Evolutionary conservation across 2,113 vertebrate species (phyloP), one percentile per base, ranked within the genome.

Genomic region (Octodon degus): DNA sequence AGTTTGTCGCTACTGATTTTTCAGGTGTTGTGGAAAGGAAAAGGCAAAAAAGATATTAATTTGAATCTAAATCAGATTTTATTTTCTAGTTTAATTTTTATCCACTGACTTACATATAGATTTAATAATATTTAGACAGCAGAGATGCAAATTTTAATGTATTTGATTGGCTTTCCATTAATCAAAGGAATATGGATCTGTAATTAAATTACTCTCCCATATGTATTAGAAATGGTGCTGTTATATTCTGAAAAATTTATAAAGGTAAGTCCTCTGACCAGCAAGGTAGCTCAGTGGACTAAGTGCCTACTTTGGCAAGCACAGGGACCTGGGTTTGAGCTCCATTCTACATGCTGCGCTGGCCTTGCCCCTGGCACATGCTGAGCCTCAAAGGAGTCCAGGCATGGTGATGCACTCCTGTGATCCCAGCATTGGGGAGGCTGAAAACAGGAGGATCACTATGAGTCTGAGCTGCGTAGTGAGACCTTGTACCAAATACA

Each of bases 41-140:
- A 82, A 94, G 96, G 77, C 89, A 96, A 89, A 97, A 74, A 74
- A 47, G 19, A 43, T 97, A 40, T 76, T 96, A 87, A 97, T 93
- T 88, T 97, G 94, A 90, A 3, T 93, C 74, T 70, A 86, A 77
- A 93, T 89, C 40, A 77, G 17, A 1, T 94, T 89, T 96, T 95
- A 50, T 83, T 19, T 80, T 97, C 93, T 58, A 58, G 34, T 89
- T 74, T 93, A 70, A 34, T 90, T 83, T 90, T 62, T 92, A 68
- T 74, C 53, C 32, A 11, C 55, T 97, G 86, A 65, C 68, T 79
- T 94, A 13, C n/a, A 50, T 72, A 62, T 34, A 92, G 27, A 68
- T 86, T 84, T 86, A 60, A 76, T 86, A 93, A 89, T n/a, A 88
- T 90, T 81, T 76, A 85, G 34, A 1, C 67, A 82, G 40, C 62